Conservation (phyloP, 2,888 invertebrate genomes). For the Carpatolechia fugitivella region DNA sequence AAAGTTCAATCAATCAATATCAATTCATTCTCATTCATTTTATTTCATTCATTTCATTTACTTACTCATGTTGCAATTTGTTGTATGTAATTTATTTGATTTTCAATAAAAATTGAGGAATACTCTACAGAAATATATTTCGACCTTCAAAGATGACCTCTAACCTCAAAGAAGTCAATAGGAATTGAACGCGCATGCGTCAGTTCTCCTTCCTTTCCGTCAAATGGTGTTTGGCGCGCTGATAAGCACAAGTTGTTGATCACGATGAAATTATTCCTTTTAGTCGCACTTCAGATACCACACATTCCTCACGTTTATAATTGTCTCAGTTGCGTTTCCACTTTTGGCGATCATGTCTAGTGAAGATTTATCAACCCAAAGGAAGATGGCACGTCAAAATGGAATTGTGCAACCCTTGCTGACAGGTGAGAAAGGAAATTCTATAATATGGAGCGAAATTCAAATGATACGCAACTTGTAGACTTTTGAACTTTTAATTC, state of each 20-base stretch:
- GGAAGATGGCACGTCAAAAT: slow-evolving; percentile 82
- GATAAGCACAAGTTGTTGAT: slow-evolving; percentile 54
- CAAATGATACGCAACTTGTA: slow-evolving; percentile 26
- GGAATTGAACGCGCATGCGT: slow-evolving; percentile 63
- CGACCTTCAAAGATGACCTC: slow-evolving; percentile 64
- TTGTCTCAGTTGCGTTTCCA: slow-evolving; percentile 28
- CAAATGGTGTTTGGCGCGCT: slow-evolving; percentile 73
- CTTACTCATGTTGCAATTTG: background rate
- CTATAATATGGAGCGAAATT: slow-evolving; percentile 49
- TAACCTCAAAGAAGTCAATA: slow-evolving; percentile 48
- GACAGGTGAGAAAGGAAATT: slow-evolving; percentile 82
- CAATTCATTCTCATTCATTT: too few species aligned
- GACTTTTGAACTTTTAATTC: slow-evolving; percentile 15
- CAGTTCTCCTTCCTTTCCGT: slow-evolving; percentile 36
- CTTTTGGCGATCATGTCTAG: slow-evolving; percentile 59
- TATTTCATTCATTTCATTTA: slow-evolving; percentile 1
- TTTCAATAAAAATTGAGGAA: background rate
- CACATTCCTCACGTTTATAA: slow-evolving; percentile 50
- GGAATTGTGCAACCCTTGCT: slow-evolving; percentile 93
- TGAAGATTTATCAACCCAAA: slow-evolving; percentile 46
- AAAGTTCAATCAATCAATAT: too few species aligned
- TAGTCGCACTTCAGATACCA: slow-evolving; percentile 61
- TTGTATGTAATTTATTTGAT: background rate
- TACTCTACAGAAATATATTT: slow-evolving; percentile 10
- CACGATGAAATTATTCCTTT: slow-evolving; percentile 70